Base-by-base conservation (phyloP, 1,140 invertebrate species). In the Zaprionus ornatus region DNA sequence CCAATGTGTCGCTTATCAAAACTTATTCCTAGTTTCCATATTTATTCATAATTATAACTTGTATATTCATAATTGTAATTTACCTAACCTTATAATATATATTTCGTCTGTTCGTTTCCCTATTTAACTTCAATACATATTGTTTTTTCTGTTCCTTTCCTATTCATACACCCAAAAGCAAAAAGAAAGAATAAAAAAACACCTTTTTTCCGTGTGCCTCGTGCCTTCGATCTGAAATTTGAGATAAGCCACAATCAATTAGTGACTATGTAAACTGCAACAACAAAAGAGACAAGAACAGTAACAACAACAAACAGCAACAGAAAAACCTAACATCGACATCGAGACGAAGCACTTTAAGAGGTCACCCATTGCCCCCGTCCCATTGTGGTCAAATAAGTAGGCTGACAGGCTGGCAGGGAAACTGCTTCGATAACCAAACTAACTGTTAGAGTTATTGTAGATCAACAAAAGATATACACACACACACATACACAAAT, bases 191-290 rank as follows among this genome's bases (percentile, higher is more conserved):
- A 29, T n/a, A n/a, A 37, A 21, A 50, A 48, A 45, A 61, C 57
- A 40, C 48, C 17, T 37, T 50, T 21, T 37, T 63, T 19, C 5
- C 40, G 15, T 45, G 55, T 76, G 65, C 54, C 73, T 70, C 64
- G 79, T 80, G 70, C 72, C 72, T 76, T 35, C 68, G 78, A 85
- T 90, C 74, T 85, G 76, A 90, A 90, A 90, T 79, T 79, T 55
- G 72, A 88, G 85, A 88, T 88, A 88, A 79, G 81, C 81, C 74
- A 77, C 67, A 61, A 87, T 78, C 85, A 88, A 88, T 90, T 88
- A 88, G 85, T 79, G 68, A 61, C 73, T 88, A 67, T 79, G 74
- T 88, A 90, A 84, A 88, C 78, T 81, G 42, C 65, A 77, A 59
- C 75, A 79, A 56, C 60, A 67, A n/a, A n/a, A n/a, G n/a, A n/a